Conservation (phyloP, 2,888 invertebrate genomes). For the Drosophila anomelani region DNA sequence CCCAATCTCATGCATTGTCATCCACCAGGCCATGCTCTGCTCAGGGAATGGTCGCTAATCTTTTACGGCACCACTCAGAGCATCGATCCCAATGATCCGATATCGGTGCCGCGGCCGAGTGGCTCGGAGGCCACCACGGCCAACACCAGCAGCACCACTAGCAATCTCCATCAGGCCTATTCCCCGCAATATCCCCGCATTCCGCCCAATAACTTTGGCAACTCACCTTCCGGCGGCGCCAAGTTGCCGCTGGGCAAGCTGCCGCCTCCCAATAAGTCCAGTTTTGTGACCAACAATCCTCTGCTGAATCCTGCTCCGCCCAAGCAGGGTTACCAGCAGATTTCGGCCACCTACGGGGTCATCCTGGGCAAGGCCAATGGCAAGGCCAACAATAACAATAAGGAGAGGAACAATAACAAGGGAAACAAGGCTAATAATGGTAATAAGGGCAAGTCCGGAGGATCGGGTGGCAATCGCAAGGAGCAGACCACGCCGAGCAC, state of each 20-base stretch:
- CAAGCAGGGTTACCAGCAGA: constrained; percentile 81
- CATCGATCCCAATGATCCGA: constrained; percentile 88
- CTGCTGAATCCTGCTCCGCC: constrained; percentile 54
- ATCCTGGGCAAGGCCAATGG: constrained; percentile 71
- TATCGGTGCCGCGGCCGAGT: constrained; percentile 84
- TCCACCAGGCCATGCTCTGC: constrained; percentile 91
- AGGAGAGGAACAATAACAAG: constrained; percentile 46
- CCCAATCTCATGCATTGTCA: constrained; percentile 24
- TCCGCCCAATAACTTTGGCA: constrained; percentile 80
- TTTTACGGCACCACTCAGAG: constrained; percentile 93
- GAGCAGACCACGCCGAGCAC: constrained; percentile 68
- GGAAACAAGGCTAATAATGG: constrained; percentile 47
- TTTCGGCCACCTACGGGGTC: constrained; percentile 81
- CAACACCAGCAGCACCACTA: constrained; percentile 77
- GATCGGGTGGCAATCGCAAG: constrained; percentile 50
- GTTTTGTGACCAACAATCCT: constrained; percentile 73
- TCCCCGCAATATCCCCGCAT: constrained; percentile 83
- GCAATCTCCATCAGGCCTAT: constrained; percentile 83
- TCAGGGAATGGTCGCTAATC: constrained; percentile 97
- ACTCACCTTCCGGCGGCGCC: constrained; percentile 54
- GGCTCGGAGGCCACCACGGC: constrained; percentile 81
- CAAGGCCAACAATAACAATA: constrained; percentile 53
- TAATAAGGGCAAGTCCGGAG: constrained; percentile 48
- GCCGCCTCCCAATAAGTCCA: constrained; percentile 71
- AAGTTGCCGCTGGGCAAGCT: constrained; percentile 70